A percentile compares a stretch with the other conserved stretches of the same genome.
Conservation (phyloP, 2,888 invertebrate genomes). For the Octodonta nipae region DNA sequence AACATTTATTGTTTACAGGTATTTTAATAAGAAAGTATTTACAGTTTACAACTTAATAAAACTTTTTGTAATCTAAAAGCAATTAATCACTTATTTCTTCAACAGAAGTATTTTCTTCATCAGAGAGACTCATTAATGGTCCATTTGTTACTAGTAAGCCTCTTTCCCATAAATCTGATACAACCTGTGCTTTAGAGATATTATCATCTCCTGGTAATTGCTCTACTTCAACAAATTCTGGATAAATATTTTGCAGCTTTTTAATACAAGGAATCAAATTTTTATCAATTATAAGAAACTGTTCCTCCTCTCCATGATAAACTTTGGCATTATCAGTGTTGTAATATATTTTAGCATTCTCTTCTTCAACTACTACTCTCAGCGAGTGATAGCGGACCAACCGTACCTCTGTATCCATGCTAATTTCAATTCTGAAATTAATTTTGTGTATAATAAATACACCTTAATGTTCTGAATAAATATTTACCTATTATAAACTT, state of each 20-base stretch:
- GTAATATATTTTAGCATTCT: slow-evolving; percentile 57
- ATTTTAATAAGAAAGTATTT: neutral
- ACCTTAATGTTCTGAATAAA: slow-evolving; percentile 3
- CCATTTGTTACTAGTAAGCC: slow-evolving; percentile 63
- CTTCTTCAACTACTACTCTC: slow-evolving; percentile 51
- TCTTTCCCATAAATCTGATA: slow-evolving; percentile 67
- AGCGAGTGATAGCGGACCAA: slow-evolving; percentile 43
- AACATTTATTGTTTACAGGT: too few species aligned
- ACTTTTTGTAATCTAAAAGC: neutral
- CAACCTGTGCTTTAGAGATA: slow-evolving; percentile 53
- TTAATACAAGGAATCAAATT: slow-evolving; percentile 57
- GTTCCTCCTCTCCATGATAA: slow-evolving; percentile 69
- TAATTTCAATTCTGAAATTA: slow-evolving; percentile 44
- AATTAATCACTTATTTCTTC: neutral
- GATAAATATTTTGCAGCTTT: slow-evolving; percentile 59
- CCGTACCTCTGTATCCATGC: slow-evolving; percentile 46
- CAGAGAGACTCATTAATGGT: slow-evolving; percentile 15
- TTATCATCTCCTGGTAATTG: slow-evolving; percentile 53
- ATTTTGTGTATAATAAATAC: neutral
- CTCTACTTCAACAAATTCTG: slow-evolving; percentile 59
- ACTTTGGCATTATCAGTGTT: slow-evolving; percentile 72
- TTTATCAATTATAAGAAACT: slow-evolving; percentile 60
- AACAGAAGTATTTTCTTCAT: slow-evolving; percentile 4
- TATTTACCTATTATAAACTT: slow-evolving; percentile 41
- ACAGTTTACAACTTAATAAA: neutral